Evolutionary conservation across 2,888 invertebrate species (phyloP).

Genomic region (Pheosia tremula): DNA sequence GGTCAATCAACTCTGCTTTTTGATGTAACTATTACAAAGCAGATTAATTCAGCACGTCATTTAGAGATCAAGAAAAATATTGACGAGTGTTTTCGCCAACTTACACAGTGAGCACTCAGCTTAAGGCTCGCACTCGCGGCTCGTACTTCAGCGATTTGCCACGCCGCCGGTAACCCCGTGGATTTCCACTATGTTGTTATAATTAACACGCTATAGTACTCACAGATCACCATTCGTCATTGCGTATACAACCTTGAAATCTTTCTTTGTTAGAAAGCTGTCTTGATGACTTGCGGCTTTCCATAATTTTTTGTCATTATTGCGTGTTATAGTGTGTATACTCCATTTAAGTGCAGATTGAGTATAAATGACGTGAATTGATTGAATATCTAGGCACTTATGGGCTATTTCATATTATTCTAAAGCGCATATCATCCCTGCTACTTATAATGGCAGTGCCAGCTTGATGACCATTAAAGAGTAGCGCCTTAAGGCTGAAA

Average conservation of each 20-base stretch:
- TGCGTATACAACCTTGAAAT: neutral
- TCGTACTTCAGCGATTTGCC: neutral
- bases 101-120: neutral
- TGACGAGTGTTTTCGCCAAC: neutral
- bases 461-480: no score
- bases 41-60: no score
- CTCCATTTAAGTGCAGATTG: no score
- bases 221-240: neutral
- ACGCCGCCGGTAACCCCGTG: neutral
- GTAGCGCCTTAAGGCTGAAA: no score
- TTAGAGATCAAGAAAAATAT: no score
- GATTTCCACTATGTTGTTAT: neutral
- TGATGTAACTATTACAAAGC: no score
- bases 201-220: neutral
- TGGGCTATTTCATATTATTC: no score
- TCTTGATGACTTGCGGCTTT: neutral
- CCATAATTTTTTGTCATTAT: neutral
- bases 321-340: neutral
- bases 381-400: no score
- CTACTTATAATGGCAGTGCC: no score
- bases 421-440: no score
- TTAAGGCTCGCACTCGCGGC: neutral
- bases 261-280: neutral
- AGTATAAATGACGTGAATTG: no score
- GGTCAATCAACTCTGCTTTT: no score